Conservation (phyloP, 2,888 invertebrate genomes). For the Netelia virgata region DNA sequence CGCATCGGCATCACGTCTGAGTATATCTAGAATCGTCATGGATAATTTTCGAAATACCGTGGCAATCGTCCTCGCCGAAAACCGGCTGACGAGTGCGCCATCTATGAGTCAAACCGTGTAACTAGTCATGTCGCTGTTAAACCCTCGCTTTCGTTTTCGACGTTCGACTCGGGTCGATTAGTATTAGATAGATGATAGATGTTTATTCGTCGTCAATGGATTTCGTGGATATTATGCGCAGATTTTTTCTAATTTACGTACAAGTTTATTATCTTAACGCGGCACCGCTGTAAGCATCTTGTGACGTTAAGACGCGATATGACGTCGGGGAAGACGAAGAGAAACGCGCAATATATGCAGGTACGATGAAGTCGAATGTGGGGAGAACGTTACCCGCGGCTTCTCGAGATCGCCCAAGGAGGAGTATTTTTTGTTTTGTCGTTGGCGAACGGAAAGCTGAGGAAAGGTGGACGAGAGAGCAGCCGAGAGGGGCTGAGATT, state of each 20-base stretch:
- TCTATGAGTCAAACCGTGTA: constrained; percentile 60
- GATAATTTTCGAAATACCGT: constrained; percentile 34
- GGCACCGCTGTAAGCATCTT: constrained; percentile 70
- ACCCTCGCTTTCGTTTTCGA: constrained; percentile 67
- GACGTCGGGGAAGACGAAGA: constrained; percentile 63
- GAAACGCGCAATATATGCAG: constrained; percentile 15
- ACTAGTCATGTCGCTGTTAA: constrained; percentile 74
- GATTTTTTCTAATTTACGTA: constrained; percentile 73
- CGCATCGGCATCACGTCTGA: background rate
- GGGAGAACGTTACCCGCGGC: constrained; percentile 47
- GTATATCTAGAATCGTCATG: constrained; percentile 15
- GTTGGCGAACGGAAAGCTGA: constrained; percentile 59
- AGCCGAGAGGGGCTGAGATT: constrained; percentile 70
- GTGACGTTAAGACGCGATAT: constrained; percentile 62
- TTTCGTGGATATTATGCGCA: constrained; percentile 72
- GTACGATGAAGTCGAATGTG: constrained; percentile 44
- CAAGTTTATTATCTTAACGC: constrained; percentile 79
- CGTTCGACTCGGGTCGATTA: constrained; percentile 77
- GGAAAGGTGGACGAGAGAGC: constrained; percentile 51
- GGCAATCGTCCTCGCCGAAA: constrained; percentile 24
- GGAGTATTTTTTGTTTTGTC: constrained; percentile 38
- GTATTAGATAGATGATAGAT: constrained; percentile 71
- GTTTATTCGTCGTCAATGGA: constrained; percentile 59
- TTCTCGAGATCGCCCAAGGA: constrained; percentile 50
- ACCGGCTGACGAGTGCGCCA: constrained; percentile 4